These are phyloP conservation scores for Babyrousa celebensis DNA, from an alignment of 2,797 vertebrate genomes.

Conservation along the genomic window DNA sequence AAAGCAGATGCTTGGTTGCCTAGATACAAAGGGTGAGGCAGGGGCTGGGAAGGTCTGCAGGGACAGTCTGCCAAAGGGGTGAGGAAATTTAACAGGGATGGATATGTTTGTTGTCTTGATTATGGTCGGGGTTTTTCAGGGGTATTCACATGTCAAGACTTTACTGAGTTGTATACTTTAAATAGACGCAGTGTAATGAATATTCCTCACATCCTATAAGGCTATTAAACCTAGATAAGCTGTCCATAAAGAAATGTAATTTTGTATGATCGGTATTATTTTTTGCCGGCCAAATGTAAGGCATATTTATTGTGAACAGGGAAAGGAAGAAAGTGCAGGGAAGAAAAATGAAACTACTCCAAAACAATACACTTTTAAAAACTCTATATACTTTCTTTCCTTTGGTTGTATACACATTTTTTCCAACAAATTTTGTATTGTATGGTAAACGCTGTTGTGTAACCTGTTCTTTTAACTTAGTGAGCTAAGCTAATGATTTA, in stretches of 20 bases:
- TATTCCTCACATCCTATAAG: neutral
- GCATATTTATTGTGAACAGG: neutral
- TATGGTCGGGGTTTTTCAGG: neutral
- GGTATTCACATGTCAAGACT: neutral
- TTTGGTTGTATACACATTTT: neutral
- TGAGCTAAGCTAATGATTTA: neutral
- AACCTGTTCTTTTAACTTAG: neutral
- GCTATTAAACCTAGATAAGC: neutral
- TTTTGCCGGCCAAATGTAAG: neutral
- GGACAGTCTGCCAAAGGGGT: fast-evolving
- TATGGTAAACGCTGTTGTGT: neutral
- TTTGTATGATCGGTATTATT: neutral
- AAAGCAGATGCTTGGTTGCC: neutral
- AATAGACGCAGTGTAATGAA: neutral
- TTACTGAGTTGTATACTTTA: neutral
- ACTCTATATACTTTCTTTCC: neutral
- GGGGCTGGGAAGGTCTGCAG: fast-evolving
- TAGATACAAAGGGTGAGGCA: fast-evolving
- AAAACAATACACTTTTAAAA: conserved; percentile 35
- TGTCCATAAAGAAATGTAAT: neutral
- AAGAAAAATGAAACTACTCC: conserved; percentile 24
- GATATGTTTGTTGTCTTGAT: neutral
- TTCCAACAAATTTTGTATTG: neutral
- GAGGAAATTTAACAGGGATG: neutral
- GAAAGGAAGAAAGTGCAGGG: neutral